Base-by-base conservation (phyloP, 2,797 vertebrate genomes). In the Coranthus polyacanthus region DNA sequence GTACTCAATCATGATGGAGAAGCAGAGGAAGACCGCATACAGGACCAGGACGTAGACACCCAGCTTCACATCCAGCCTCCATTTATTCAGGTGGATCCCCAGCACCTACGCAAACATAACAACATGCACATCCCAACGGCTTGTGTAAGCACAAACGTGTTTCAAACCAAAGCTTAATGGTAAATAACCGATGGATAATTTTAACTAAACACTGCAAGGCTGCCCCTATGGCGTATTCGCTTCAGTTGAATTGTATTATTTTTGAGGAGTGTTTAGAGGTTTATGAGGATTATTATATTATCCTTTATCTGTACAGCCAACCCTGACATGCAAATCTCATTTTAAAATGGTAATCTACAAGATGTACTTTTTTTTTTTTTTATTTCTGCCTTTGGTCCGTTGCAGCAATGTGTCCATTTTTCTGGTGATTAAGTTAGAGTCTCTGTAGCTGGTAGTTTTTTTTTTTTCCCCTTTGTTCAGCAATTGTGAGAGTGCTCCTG, bases 1-100 rank as follows among this genome's bases (percentile, higher is more conserved):
- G 88, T 95, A 99, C 87, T 99, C 98, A 52, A 99, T 99, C 94
- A 99, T 91, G 88, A 99, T 92, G 42, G 98, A 99, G 91, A 99
- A 94, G 92, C 96, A 98, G 82, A 99, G 87, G 93, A 99, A 99
- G 85, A 99, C 0, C 4, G 88, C 95, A 17, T 99, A 99, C 78
- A 99, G 94, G 67, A 95, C 24, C 70, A 99, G 88, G 54, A 96
- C 96, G 0, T 96, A 98, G 43, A 95, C 2, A 9, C 98, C 98
- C 82, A 99, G 93, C 89, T 95, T 97, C 68, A 83, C 78, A 88
- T 98, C 96, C 88, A 99, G 94, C 83, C 91, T 93, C 98, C 98
- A 99, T 39, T 95, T 95, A 83, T 99, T 99, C 59, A 96, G 59
- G 70, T 98, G 96, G 88, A 99, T 97, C 54, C 96, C 97, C 26